Evolutionary conservation across 2,888 invertebrate species (phyloP).

Genomic region (Chalcis sispes): DNA sequence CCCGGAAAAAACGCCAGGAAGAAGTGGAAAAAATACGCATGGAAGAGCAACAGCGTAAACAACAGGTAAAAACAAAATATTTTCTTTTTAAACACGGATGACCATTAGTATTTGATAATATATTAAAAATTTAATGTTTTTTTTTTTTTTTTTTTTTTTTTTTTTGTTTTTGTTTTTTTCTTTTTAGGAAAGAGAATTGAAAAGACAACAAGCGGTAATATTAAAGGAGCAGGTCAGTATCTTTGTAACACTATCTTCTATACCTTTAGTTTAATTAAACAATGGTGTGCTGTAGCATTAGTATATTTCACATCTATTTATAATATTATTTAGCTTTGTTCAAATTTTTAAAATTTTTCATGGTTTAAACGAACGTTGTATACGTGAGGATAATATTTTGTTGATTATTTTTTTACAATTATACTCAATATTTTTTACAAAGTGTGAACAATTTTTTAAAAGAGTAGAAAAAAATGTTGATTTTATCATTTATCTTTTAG

Average conservation of each 20-base stretch:
- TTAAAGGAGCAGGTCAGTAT: constrained; percentile 92
- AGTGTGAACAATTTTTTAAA: too few species aligned
- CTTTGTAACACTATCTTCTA: constrained; percentile 1
- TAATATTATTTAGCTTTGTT: constrained; percentile 55
- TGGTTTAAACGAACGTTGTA: not conserved
- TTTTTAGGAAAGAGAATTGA: constrained; percentile 90
- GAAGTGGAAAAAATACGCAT: constrained; percentile 89
- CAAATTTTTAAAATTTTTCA: not conserved
- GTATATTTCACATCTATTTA: constrained; percentile 9
- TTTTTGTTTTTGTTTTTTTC: not conserved
- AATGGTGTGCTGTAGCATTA: constrained; percentile 65
- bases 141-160: not conserved
- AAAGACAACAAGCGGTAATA: constrained; percentile 91
- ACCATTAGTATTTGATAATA: too few species aligned
- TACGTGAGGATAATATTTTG: not conserved
- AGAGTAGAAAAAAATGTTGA: too few species aligned
- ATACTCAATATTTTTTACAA: constrained; percentile 39
- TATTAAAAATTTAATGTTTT: constrained; percentile 3
- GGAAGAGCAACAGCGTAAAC: constrained; percentile 90
- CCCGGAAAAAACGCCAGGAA: constrained; percentile 90
- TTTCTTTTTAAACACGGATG: constrained; percentile 23
- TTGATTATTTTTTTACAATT: constrained; percentile 40
- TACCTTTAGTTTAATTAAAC: constrained; percentile 47
- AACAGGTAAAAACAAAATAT: constrained; percentile 83
- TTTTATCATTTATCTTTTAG: too few species aligned